Base-by-base conservation (phyloP, 2,797 vertebrate genomes). In the Schizothorax lantsangensis region DNA sequence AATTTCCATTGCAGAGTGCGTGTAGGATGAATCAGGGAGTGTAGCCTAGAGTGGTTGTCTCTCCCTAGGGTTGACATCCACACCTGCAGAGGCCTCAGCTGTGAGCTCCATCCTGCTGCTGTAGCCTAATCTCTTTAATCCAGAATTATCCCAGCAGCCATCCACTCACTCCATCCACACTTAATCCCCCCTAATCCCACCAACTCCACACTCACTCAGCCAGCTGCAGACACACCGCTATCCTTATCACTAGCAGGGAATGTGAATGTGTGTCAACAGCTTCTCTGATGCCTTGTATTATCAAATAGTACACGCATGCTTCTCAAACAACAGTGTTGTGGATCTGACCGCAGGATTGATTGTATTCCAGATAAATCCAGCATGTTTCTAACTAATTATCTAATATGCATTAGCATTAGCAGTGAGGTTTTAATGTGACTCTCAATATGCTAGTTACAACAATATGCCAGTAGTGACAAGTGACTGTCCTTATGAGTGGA, bases 121-220 rank as follows among this genome's bases (percentile, higher is more conserved):
- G 91, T 84, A 93, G 93, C 94, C 94, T 96, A 95, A 96, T 96
- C 95, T 92, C 92, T 91, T 93, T 96, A 96, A 96, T 96, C 95
- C 95, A 90, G 92, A 94, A 91, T 94, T 94, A 96, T 96, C 95
- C 95, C 93, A 93, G 92, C 93, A 94, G 95, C 94, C 95, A 95
- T 95, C 93, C 93, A 93, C 89, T 94, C 94, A 94, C 95, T 96
- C 94, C 94, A 95, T 96, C 95, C 95, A 93, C 93, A 93, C 92
- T 88, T 96, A 96, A 96, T 96, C 95, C 95, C 93, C 92, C 92
- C 94, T 95, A 96, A 95, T 95, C 95, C 95, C 94, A 93, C 91
- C 92, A 93, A 95, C 93, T 95, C 94, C 89, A 93, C 93, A 93
- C 94, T 85, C 83, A 73, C 88, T 94, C 94, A 92, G 93, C 91